Conservation (phyloP, 2,797 vertebrate species). For the Dendrocincla fuliginosa region DNA sequence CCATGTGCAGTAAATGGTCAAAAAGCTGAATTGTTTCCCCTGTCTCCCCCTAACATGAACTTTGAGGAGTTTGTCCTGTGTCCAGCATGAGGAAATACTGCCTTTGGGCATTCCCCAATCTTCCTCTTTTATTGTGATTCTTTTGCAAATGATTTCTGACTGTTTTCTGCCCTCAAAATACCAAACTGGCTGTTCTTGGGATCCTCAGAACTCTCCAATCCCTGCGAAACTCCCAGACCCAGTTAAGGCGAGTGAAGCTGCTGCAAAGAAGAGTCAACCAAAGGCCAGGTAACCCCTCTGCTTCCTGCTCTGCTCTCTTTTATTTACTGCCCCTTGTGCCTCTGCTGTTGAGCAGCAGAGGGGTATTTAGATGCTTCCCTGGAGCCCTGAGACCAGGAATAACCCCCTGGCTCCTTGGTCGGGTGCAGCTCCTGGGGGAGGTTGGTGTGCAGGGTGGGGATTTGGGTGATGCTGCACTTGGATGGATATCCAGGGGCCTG, state of each 20-base stretch:
- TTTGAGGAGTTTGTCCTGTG: not conserved
- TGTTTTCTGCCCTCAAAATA: not conserved
- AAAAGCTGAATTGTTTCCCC: not conserved
- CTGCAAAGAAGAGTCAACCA: slow-evolving; percentile 95
- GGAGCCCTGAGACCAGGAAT: not conserved
- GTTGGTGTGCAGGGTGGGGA: not conserved
- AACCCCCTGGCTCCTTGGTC: not conserved
- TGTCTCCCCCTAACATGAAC: not conserved
- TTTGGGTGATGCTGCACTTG: not conserved
- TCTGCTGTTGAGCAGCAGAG: not conserved
- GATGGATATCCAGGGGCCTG: not conserved
- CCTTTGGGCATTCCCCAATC: not conserved
- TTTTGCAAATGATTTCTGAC: not conserved
- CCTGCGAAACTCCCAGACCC: slow-evolving; percentile 95
- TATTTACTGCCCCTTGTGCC: not conserved
- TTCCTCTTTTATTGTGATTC: not conserved
- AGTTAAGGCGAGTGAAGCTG: slow-evolving; percentile 94
- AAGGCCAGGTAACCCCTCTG: slow-evolving; percentile 89
- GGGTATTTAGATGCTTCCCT: not conserved
- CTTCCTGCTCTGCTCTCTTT: not conserved
- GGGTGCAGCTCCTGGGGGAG: not conserved
- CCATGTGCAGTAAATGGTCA: not conserved
- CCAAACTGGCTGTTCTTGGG: not conserved
- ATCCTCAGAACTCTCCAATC: slow-evolving; percentile 86
- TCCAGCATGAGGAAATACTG: not conserved